Evolutionary conservation across 2,113 vertebrate genomes (phyloP).

Genomic region (Brienomyrus longianalis): DNA sequence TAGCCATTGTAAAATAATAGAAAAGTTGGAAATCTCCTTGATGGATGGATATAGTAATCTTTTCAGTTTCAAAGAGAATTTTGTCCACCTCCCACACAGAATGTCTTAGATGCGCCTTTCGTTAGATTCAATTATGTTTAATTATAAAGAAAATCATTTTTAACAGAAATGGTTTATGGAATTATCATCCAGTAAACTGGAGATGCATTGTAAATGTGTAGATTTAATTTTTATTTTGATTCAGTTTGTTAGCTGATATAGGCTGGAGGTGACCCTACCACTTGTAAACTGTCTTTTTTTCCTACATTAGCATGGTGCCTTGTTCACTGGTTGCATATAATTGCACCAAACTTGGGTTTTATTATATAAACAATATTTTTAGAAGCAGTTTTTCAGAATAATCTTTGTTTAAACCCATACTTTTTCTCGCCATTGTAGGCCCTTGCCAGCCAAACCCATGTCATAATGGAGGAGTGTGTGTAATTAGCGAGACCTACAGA

Average conservation of each 20-base stretch:
- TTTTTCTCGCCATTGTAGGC: slow-evolving; percentile 55
- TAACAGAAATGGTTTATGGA: not conserved
- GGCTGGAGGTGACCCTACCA: not conserved
- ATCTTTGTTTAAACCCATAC: not conserved
- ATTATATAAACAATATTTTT: not conserved
- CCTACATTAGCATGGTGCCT: not conserved
- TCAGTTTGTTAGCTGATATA: not conserved
- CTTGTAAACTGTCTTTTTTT: not conserved
- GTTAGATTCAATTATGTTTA: not conserved
- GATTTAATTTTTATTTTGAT: not conserved
- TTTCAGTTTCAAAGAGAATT: not conserved
- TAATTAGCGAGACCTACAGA: slow-evolving; percentile 89
- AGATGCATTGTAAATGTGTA: not conserved
- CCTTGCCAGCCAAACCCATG: slow-evolving; percentile 93
- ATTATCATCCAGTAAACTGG: not conserved
- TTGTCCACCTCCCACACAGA: not conserved
- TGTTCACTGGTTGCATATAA: not conserved
- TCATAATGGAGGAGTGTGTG: slow-evolving; percentile 90
- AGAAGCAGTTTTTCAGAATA: not conserved
- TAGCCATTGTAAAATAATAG: not conserved
- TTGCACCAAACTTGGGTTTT: not conserved
- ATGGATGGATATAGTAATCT: not conserved
- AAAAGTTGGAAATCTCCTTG: not conserved
- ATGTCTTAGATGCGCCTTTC: not conserved
- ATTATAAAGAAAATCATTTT: not conserved